phyloP scores from a whole-genome alignment of 2,797 vertebrate genomes.

The Paguma larvata region DNA sequence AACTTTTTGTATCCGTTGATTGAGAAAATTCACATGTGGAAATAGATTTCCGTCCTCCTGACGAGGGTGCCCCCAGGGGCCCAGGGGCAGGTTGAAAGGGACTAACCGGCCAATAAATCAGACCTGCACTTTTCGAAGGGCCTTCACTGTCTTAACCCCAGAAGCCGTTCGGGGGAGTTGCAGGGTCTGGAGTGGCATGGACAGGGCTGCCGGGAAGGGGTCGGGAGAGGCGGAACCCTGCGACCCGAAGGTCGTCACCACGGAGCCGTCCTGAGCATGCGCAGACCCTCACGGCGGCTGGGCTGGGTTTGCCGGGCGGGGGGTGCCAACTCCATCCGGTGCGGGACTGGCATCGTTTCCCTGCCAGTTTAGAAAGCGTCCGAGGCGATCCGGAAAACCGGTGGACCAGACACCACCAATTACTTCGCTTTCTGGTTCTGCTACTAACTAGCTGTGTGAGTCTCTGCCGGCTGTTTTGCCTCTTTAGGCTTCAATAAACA shows the following conservation, averaged over 20 bases:
- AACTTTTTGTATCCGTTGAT: not conserved
- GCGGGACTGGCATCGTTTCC: not conserved
- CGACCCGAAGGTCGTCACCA: not conserved
- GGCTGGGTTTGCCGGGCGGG: not conserved
- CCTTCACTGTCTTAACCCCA: not conserved
- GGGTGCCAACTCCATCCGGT: not conserved
- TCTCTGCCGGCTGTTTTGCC: not conserved
- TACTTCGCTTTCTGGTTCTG: not conserved
- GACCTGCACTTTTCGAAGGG: not conserved
- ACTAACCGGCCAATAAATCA: not conserved
- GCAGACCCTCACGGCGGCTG: fast-evolving
- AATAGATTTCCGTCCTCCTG: not conserved
- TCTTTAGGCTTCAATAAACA: not conserved
- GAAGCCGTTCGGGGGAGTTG: not conserved
- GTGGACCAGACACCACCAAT: not conserved
- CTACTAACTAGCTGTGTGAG: not conserved
- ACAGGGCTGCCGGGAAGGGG: too few relatives aligned
- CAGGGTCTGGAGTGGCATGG: not conserved
- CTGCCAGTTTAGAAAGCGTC: not conserved
- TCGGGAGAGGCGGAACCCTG: not conserved
- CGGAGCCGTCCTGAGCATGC: not conserved
- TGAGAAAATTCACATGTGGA: not conserved
- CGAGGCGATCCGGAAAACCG: not conserved
- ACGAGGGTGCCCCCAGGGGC: too few relatives aligned
- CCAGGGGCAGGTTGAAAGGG: not conserved